Percentiles rank a stretch among this genome's conserved stretches.
Conservation (phyloP, 2,888 invertebrate species). For the Bombylius discolor region DNA sequence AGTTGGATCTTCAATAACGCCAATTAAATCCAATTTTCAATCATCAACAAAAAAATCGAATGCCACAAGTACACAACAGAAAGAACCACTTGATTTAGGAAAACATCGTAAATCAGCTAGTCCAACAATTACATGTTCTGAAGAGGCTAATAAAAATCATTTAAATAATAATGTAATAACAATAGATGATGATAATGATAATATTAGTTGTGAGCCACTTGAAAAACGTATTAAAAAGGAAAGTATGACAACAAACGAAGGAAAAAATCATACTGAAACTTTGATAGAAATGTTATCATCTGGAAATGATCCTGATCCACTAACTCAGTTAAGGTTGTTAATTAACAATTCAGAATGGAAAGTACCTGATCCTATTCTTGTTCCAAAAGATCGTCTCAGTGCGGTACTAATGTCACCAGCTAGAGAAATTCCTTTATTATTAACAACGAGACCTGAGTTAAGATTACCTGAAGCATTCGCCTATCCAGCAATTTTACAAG, state of each 20-base stretch:
- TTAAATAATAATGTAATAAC: slow-evolving; percentile 14
- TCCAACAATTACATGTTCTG: slow-evolving; percentile 61
- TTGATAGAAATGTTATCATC: slow-evolving; percentile 37
- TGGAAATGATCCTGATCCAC: slow-evolving; percentile 45
- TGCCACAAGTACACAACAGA: slow-evolving; percentile 33
- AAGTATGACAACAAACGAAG: slow-evolving; percentile 36
- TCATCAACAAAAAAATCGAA: slow-evolving; percentile 37
- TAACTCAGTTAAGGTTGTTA: slow-evolving; percentile 58
- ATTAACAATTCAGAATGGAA: slow-evolving; percentile 52
- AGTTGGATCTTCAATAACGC: slow-evolving; percentile 18
- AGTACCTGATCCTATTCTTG: slow-evolving; percentile 68
- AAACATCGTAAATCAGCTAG: slow-evolving; percentile 54
- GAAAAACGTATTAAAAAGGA: slow-evolving; percentile 41
- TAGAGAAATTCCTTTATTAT: slow-evolving; percentile 60
- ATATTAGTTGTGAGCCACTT: slow-evolving; percentile 33
- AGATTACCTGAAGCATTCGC: slow-evolving; percentile 60
- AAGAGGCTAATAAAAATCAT: slow-evolving; percentile 44
- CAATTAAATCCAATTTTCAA: slow-evolving; percentile 14
- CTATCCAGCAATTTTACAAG: slow-evolving; percentile 56
- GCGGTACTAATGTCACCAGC: slow-evolving; percentile 58
- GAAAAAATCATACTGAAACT: slow-evolving; percentile 27
- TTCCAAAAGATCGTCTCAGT: slow-evolving; percentile 62
- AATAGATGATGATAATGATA: slow-evolving; percentile 24
- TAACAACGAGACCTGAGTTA: slow-evolving; percentile 58
- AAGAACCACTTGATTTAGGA: slow-evolving; percentile 56